A percentile compares a stretch with the other conserved stretches of the same genome.
These are phyloP conservation scores for Nasonia giraulti DNA, from an alignment of 1,140 invertebrate species.

Conservation along the genomic window DNA sequence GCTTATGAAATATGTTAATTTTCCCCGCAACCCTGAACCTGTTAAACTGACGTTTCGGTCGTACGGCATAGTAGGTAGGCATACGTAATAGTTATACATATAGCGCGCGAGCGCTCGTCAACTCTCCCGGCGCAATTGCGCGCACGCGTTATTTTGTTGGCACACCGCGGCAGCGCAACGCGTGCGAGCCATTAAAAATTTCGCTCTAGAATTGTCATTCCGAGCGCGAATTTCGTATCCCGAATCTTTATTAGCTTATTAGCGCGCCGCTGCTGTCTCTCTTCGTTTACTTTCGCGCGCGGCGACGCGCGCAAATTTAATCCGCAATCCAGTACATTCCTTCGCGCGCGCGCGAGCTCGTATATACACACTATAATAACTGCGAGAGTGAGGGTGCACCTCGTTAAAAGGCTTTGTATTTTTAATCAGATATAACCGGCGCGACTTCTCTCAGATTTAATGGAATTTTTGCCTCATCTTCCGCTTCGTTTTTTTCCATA, in stretches of 20 bases:
- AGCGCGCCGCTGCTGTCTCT: neutral
- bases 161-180: neutral
- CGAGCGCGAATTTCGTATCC: neutral
- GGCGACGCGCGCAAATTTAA: neutral
- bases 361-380: neutral
- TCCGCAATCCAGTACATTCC: neutral
- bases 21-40: constrained; percentile 44
- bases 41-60: constrained; percentile 36
- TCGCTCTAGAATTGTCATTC: constrained; percentile 6
- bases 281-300: too few relatives aligned
- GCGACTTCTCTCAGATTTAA: neutral
- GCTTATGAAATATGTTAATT: constrained; percentile 45
- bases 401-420: constrained; percentile 1
- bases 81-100: too few relatives aligned
- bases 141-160: constrained; percentile 18
- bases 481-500: neutral
- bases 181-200: neutral
- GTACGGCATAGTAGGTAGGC: neutral
- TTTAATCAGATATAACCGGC: neutral
- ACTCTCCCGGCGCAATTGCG: neutral
- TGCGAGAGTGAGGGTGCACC: neutral
- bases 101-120: neutral
- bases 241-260: constrained; percentile 4
- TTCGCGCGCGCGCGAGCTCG: neutral
- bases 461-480: neutral